Base-by-base conservation (phyloP, 2,113 vertebrate species). In the Orientallactaga bullata region DNA sequence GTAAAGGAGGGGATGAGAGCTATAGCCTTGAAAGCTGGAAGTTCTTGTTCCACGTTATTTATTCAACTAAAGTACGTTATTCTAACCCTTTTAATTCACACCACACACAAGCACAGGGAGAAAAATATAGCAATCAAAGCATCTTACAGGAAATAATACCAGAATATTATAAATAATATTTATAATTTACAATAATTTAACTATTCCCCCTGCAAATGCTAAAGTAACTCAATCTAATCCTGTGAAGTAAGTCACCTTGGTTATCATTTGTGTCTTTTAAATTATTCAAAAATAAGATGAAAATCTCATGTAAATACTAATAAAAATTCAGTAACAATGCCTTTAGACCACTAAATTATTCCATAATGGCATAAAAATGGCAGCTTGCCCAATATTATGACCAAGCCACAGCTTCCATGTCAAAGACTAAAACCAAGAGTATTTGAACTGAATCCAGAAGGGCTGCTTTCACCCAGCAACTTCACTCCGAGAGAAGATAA, bases 221-320 rank as follows among this genome's bases (percentile, higher is more conserved):
- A 42, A 68, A 72, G 15, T 51, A 32, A 24, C 85, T 90, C 72
- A 23, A 30, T 58, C 82, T n/a, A 77, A 18, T 58, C 21, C 69
- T 55, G 3, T 78, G 35, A 92, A 63, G 30, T 73, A 37, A 85
- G 47, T 90, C 26, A 55, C 26, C 24, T 60, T 79, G 39, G 69
- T 66, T 39, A 42, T 87, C 28, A 37, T 37, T 39, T 3, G 12
- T 35, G 61, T 60, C 92, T 89, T 93, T 89, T 83, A 35, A 47
- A 78, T 89, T 39, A 79, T 60, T 65, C 30, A 74, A 76, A 47
- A 78, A 30, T 68, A 71, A 82, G 10, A 76, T 51, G 81, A 96
- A 84, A 94, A 80, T 17, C 20, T 93, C 13, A 3, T 32, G 66
- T 42, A 87, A 71, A 74, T 63, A 72, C 79, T 92, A 90, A 60